Percentiles rank a stretch among this genome's conserved stretches.
These are phyloP conservation scores for Neolamprologus cancellatus DNA, from an alignment of 2,113 vertebrate species.

Conservation along the genomic window DNA sequence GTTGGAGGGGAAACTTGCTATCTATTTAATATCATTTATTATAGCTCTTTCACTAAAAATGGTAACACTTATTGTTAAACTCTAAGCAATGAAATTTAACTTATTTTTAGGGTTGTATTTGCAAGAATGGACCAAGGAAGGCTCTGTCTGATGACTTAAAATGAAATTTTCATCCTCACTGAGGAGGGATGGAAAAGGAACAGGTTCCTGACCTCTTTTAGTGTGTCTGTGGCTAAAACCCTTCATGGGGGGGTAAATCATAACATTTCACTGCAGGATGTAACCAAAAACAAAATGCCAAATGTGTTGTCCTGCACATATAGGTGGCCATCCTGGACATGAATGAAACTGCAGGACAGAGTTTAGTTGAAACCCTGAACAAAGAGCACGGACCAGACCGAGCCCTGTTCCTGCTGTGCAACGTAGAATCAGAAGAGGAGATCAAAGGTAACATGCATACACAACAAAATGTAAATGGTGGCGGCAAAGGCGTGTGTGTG, in stretches of 20 bases:
- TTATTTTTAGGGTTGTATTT: neutral
- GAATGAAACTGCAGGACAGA: conserved; percentile 17
- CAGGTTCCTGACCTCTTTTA: rapidly evolving
- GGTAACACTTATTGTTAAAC: neutral
- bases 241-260: neutral
- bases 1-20: neutral
- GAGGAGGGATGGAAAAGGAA: neutral
- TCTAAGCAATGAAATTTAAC: neutral
- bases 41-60: neutral
- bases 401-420: conserved; percentile 39
- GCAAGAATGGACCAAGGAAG: neutral
- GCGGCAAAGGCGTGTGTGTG: rapidly evolving
- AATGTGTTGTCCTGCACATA: neutral
- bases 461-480: neutral
- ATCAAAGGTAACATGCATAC: conserved; percentile 44
- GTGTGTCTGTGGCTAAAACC: neutral
- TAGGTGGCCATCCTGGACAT: conserved; percentile 64
- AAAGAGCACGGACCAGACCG: conserved; percentile 14
- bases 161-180: rapidly evolving
- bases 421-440: conserved; percentile 57
- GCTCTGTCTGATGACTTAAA: neutral
- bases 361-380: conserved; percentile 14
- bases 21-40: neutral
- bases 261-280: neutral
- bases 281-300: neutral